phyloP scores from a whole-genome alignment of 2,888 invertebrate species.

The Drosophila picticornis region DNA sequence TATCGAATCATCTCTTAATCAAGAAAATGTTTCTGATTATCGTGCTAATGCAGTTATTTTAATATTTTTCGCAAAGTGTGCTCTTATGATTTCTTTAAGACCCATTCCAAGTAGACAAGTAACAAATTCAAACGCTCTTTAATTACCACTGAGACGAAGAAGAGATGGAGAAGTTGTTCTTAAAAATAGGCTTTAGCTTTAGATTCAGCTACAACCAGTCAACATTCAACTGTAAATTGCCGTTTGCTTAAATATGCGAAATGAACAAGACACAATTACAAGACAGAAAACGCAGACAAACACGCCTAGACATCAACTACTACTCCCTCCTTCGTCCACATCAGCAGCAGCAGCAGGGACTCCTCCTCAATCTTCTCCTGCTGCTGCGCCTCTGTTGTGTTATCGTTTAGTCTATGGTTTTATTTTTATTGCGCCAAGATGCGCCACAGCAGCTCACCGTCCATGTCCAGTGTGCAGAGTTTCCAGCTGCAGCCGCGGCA shows the following conservation, averaged over 20 bases:
- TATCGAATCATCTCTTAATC: background rate
- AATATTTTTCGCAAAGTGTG: conserved; percentile 2
- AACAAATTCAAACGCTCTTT: conserved; percentile 76
- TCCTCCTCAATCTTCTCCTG: conserved; percentile 1
- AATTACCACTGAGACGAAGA: conserved; percentile 44
- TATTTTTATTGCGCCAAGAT: conserved; percentile 75
- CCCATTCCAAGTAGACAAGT: conserved; percentile 73
- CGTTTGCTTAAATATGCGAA: conserved; percentile 81
- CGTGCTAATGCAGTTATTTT: background rate
- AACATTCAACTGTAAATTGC: conserved; percentile 75
- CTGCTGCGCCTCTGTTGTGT: conserved; percentile 46
- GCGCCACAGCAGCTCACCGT: conserved; percentile 49
- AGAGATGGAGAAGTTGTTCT: conserved; percentile 1
- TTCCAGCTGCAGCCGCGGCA: conserved; percentile 43
- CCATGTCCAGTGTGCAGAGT: conserved; percentile 37
- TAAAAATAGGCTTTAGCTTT: conserved; percentile 12
- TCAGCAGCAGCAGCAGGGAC: conserved; percentile 15
- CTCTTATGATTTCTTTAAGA: conserved; percentile 74
- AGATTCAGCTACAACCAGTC: conserved; percentile 42
- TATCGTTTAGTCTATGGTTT: conserved; percentile 80
- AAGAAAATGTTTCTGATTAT: background rate
- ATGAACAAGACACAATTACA: conserved; percentile 82
- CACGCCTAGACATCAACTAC: conserved; percentile 72
- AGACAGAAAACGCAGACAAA: conserved; percentile 72
- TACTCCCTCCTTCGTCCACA: conserved; percentile 16